Percentiles rank a stretch among this genome's conserved stretches.
These are phyloP conservation scores for Montipora capricornis DNA, from an alignment of 64 coral and sea anemone species.

Conservation along the genomic window DNA sequence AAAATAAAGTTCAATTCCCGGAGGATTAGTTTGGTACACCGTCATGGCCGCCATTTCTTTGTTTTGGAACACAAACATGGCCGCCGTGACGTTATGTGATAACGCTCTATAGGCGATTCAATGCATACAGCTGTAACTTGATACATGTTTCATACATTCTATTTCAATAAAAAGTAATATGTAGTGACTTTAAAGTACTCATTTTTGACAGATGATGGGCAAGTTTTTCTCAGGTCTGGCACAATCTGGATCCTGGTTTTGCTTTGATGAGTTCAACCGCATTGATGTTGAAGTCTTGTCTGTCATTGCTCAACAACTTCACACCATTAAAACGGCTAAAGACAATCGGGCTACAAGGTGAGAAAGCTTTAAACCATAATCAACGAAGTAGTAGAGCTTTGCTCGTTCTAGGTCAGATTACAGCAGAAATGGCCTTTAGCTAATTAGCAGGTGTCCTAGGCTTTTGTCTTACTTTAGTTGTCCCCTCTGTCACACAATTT, in stretches of 20 bases:
- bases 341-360: conserved; percentile 83
- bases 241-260: conserved; percentile 97
- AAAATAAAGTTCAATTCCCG: no score
- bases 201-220: conserved; percentile 91
- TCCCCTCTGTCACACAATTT: no score
- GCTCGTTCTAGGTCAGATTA: no score
- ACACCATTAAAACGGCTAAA: conserved; percentile 91
- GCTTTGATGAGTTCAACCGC: conserved; percentile 98
- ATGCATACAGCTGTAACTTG: no score
- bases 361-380: background rate
- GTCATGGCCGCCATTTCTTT: no score
- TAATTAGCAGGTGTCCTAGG: no score
- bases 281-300: conserved; percentile 98
- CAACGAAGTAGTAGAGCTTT: background rate
- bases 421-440: no score
- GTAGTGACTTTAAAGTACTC: background rate
- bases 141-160: background rate
- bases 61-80: no score
- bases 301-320: conserved; percentile 95
- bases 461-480: no score
- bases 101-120: no score
- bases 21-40: no score
- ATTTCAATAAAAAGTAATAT: background rate
- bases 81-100: no score
- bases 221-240: conserved; percentile 95